Conservation (phyloP, 2,888 invertebrate species). For the Drosophila nr. perissopoda region DNA sequence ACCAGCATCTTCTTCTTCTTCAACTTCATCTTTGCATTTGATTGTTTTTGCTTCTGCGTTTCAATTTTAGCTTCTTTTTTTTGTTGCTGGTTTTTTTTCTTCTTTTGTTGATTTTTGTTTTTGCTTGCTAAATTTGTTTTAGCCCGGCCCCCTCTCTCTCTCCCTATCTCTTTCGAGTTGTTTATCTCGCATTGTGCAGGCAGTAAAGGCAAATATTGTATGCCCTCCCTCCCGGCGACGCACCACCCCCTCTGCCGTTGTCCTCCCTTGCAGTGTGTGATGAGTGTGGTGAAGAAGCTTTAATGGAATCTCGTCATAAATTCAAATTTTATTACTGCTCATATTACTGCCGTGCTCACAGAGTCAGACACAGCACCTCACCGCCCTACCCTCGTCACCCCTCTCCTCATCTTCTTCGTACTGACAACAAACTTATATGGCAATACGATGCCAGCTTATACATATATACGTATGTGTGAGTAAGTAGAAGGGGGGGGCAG, state of each 20-base stretch:
- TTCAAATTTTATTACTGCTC: constrained; percentile 82
- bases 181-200: constrained; percentile 61
- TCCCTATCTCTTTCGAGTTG: constrained; percentile 29
- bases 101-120: constrained; percentile 53
- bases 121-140: constrained; percentile 57
- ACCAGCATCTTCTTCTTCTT: constrained; percentile 34
- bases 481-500: background rate
- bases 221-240: constrained; percentile 13
- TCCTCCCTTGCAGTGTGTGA: constrained; percentile 32
- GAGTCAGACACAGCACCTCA: constrained; percentile 37
- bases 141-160: constrained; percentile 19
- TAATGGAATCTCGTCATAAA: constrained; percentile 85
- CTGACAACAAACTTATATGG: constrained; percentile 59
- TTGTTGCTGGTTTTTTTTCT: constrained; percentile 2
- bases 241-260: constrained; percentile 10
- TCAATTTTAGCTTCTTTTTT: constrained; percentile 21
- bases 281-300: constrained; percentile 80
- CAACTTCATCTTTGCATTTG: constrained; percentile 53
- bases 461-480: constrained; percentile 3
- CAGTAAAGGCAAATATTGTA: constrained; percentile 71
- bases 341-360: constrained; percentile 72
- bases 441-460: constrained; percentile 47
- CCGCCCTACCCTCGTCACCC: background rate
- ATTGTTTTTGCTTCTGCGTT: constrained; percentile 60
- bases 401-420: background rate